phyloP scores from a whole-genome alignment of 2,888 invertebrate species.

The Mesorhabditis belari region DNA sequence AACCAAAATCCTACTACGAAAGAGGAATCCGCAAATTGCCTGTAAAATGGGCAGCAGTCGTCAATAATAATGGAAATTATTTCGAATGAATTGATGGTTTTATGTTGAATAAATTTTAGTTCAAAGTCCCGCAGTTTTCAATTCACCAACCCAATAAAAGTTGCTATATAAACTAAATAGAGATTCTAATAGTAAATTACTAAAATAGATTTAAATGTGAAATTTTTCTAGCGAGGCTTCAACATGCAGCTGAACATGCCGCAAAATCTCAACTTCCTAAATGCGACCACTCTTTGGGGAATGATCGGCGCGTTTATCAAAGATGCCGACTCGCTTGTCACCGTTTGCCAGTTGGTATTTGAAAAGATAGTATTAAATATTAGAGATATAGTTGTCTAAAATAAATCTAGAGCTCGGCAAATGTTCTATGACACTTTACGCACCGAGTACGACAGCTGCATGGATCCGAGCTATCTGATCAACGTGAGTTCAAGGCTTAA shows the following conservation, averaged over 20 bases:
- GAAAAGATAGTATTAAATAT: background rate
- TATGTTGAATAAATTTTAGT: too few relatives aligned
- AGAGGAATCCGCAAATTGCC: too few relatives aligned
- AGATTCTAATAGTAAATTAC: too few relatives aligned
- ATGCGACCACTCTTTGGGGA: background rate
- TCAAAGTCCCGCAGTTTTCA: too few relatives aligned
- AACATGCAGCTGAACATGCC: background rate
- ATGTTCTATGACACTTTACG: constrained; percentile 22
- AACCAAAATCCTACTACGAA: too few relatives aligned
- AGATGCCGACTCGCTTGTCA: background rate
- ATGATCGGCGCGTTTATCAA: background rate
- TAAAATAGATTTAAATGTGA: too few relatives aligned
- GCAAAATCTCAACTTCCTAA: background rate
- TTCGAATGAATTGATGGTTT: too few relatives aligned
- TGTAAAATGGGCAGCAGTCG: too few relatives aligned
- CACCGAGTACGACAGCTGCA: constrained; percentile 15
- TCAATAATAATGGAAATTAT: too few relatives aligned
- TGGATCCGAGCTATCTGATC: constrained; percentile 5
- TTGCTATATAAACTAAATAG: too few relatives aligned
- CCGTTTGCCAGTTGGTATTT: background rate
- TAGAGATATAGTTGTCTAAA: background rate
- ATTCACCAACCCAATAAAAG: too few relatives aligned
- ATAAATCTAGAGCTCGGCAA: constrained; percentile 19
- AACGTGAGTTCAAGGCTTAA: background rate
- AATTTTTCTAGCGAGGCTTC: background rate